Base-by-base conservation (phyloP, 2,113 vertebrate species). In the Lycaon pictus region DNA sequence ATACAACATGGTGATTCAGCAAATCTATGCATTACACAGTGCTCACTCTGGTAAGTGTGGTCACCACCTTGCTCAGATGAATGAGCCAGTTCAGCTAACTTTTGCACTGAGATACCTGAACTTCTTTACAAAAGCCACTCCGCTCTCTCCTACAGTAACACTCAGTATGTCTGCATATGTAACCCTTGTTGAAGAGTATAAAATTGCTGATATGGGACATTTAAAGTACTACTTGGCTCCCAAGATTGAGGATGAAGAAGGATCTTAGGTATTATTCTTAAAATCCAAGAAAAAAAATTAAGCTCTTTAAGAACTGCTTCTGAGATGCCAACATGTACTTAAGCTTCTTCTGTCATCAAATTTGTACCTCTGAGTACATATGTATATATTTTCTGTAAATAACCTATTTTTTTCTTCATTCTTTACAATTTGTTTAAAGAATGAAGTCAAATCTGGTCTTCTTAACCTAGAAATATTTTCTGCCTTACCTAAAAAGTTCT, bases 101-200 rank as follows among this genome's bases (percentile, higher is more conserved):
- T 99, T 99, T 93, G 99, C 99, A 32, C 98, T 99, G 97, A 99
- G 99, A 97, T 99, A 99, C 97, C 98, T 99, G 97, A 99, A 99
- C 98, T 99, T 99, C 98, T 99, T 99, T 97, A 99, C 99, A 97
- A 99, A 99, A 98, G 99, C 99, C 79, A 99, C 99, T 0, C 99
- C 99, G 0, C 98, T 99, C 12, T 99, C 99, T 17, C 99, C 99
- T 88, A 99, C 99, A 0, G 99, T 99, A 43, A 99, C 99, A 0
- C 99, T 99, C 96, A 99, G 99, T 97, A 99, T 99, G 99, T 99
- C 99, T 4, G 99, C 99, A 32, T 99, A 99, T 62, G 99, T 99
- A 62, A 99, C 99, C 60, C 99, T 99, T 0, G 99, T 99, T 98
- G 99, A 99, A 98, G 99, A 99, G 98, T 99, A 99, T 98, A 99